Evolutionary conservation across 2,888 invertebrate genomes (phyloP), one percentile per base, ranked within the genome.

Genomic region (Drosophila melanocephala): DNA sequence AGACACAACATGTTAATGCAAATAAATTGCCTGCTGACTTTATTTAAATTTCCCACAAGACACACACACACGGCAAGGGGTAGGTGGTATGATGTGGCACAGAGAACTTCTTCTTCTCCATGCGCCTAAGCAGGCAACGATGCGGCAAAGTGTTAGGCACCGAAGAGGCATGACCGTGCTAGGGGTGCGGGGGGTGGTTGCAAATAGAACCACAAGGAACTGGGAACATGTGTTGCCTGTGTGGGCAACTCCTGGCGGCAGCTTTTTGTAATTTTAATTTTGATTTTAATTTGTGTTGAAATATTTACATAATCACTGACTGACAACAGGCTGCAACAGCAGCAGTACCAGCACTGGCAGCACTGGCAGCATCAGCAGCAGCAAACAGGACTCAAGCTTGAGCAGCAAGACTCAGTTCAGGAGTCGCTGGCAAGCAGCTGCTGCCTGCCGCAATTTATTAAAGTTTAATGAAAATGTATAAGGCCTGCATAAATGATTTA

Each of bases 261-360:
- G 87, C 86, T 88, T 91, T 89, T 89, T 87, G 88, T 88, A 88
- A 91, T 88, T 91, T 91, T 91, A 91, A 91, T 91, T 91, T 92
- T 91, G 91, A 91, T 92, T 91, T 91, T 91, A 91, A 91, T 91
- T 91, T 91, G 84, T 91, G 91, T 87, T 91, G 91, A 92, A 91
- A 92, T 91, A 91, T 92, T 91, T 92, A 91, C 91, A 92, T 92
- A 91, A 91, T 91, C 92, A 91, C 90, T 92, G 90, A 91, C 91
- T 91, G 91, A 91, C 91, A 87, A 85, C 86, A 86, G 64, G 60
- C 79, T 72, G 68, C 61, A 62, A 59, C 50, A 63, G 52, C 37
- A 44, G 37, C 44, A 55, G 26, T 33, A 37, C 35, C 14, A 14
- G 6, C 44, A 22, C 12, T 42, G 19, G 51, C 32, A 44, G 42